phyloP scores from a whole-genome alignment of 2,113 vertebrate genomes.

The Calidris pygmaea region DNA sequence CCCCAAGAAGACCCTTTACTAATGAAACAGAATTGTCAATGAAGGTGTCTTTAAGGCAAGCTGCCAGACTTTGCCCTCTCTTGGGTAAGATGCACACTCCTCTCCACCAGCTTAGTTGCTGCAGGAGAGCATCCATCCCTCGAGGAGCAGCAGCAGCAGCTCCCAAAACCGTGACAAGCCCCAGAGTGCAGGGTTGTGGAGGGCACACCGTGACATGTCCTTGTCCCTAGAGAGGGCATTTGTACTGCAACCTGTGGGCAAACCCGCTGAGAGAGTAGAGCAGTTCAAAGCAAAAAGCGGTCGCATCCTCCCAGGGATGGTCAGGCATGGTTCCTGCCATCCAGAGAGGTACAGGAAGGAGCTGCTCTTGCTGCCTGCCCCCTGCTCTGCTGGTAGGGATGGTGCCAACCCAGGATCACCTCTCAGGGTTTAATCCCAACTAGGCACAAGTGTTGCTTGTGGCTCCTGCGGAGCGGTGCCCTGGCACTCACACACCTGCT shows the following conservation, averaged over 20 bases:
- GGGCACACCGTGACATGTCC: rapidly evolving
- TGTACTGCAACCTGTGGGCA: rapidly evolving
- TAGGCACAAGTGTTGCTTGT: rapidly evolving
- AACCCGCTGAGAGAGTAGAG: neutral
- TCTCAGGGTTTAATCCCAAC: neutral
- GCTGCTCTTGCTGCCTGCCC: neutral
- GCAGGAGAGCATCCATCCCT: neutral
- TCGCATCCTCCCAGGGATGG: rapidly evolving
- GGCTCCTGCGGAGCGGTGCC: neutral
- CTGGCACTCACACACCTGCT: rapidly evolving
- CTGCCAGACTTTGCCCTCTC: neutral
- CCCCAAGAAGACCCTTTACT: neutral
- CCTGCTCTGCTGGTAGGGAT: neutral
- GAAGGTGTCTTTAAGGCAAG: neutral
- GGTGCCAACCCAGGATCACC: neutral
- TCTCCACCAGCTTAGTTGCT: neutral
- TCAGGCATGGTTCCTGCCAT: rapidly evolving
- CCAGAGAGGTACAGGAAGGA: neutral
- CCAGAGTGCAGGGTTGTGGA: rapidly evolving
- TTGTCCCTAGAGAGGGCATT: neutral
- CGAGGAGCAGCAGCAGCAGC: neutral
- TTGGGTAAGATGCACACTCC: neutral
- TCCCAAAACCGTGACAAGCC: neutral
- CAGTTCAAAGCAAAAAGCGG: neutral
- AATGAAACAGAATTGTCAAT: neutral